A percentile compares a stretch with the other conserved stretches of the same genome.
Conservation (phyloP, 2,113 vertebrate species). For the Coracopsis vasa region DNA sequence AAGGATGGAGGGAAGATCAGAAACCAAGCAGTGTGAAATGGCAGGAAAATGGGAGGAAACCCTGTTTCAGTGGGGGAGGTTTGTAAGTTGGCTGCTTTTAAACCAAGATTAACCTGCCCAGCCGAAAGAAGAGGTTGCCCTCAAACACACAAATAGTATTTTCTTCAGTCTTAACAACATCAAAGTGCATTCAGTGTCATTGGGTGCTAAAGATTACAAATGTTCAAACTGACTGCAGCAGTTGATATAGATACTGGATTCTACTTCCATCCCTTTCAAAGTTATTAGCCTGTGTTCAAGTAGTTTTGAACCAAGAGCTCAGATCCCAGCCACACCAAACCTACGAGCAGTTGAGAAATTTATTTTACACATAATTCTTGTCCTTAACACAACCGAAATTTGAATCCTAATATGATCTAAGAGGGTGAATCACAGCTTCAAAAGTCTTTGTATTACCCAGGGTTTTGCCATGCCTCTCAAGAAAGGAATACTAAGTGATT, state of each 20-base stretch:
- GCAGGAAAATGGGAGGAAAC: background rate
- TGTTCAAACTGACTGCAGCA: background rate
- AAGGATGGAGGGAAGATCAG: background rate
- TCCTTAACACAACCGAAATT: background rate
- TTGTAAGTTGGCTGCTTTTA: background rate
- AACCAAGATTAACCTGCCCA: background rate
- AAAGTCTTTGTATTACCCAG: background rate
- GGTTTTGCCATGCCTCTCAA: background rate
- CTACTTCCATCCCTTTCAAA: background rate
- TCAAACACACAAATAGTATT: background rate
- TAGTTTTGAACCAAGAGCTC: background rate
- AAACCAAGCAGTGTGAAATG: background rate
- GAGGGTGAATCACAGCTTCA: background rate
- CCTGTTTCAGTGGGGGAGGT: background rate
- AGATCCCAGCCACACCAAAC: background rate
- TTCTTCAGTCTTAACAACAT: background rate
- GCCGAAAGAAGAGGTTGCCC: background rate
- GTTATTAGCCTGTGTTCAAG: background rate
- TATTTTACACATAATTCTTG: background rate
- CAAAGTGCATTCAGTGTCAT: background rate
- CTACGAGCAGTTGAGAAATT: background rate
- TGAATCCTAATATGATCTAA: background rate
- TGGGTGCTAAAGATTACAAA: background rate
- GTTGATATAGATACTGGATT: background rate
- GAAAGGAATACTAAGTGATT: background rate